Evolutionary conservation across 2,113 vertebrate genomes (phyloP).

Genomic region (Dunckerocampus dactyliophorus): DNA sequence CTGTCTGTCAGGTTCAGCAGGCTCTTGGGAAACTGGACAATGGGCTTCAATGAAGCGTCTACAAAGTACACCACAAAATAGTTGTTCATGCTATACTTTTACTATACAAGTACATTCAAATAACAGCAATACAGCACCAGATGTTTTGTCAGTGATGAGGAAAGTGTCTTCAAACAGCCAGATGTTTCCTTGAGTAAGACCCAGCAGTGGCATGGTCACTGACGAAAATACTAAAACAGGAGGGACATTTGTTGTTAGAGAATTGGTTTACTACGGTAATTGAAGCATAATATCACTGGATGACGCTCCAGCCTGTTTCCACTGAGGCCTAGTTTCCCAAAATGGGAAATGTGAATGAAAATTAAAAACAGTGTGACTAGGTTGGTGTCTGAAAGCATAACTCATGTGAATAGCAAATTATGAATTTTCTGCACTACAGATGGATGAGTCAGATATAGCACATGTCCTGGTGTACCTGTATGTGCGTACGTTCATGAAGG

Average conservation of each 20-base stretch:
- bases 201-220: slow-evolving; percentile 78
- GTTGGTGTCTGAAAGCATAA: too few relatives aligned
- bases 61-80: slow-evolving; percentile 22
- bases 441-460: too few relatives aligned
- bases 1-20: slow-evolving; percentile 75
- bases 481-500: too few relatives aligned
- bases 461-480: too few relatives aligned
- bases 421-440: too few relatives aligned
- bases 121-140: slow-evolving; percentile 68
- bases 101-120: not conserved
- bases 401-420: too few relatives aligned
- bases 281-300: not conserved
- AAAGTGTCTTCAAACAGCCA: slow-evolving; percentile 89
- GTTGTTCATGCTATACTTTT: too few relatives aligned
- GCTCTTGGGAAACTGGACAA: slow-evolving; percentile 81
- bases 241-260: not conserved
- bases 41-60: slow-evolving; percentile 77
- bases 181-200: slow-evolving; percentile 84
- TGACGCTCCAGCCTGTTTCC: too few relatives aligned
- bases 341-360: too few relatives aligned
- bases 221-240: slow-evolving; percentile 81
- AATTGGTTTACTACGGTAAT: not conserved
- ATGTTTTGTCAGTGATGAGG: slow-evolving; percentile 81
- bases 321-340: too few relatives aligned
- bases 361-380: too few relatives aligned